These are phyloP conservation scores for Equus przewalskii DNA, from an alignment of 2,113 vertebrate species.

Conservation along the genomic window DNA sequence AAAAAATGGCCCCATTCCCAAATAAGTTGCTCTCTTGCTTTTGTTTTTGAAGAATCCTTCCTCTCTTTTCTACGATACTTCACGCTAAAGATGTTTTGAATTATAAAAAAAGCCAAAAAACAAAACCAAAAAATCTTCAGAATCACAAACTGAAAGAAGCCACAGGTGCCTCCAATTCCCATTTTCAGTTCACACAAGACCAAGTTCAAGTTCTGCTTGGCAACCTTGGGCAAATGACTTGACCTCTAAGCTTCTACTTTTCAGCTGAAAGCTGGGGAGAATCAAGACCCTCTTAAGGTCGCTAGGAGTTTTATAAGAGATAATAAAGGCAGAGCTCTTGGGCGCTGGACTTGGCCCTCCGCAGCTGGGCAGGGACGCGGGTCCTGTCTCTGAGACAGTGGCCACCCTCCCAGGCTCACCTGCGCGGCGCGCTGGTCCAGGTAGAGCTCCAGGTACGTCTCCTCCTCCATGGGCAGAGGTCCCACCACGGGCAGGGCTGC, in stretches of 20 bases:
- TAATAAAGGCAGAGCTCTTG: not conserved
- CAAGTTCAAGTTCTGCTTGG: not conserved
- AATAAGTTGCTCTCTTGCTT: not conserved
- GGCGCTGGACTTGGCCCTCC: not conserved
- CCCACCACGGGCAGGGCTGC: not conserved
- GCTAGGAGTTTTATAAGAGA: not conserved
- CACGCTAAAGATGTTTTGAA: not conserved
- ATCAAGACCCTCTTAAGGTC: not conserved
- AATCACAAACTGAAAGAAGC: not conserved
- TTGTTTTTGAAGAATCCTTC: not conserved
- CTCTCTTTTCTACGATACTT: not conserved
- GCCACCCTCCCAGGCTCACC: slow-evolving; percentile 63
- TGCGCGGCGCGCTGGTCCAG: slow-evolving; percentile 88
- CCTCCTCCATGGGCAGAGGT: slow-evolving; percentile 84
- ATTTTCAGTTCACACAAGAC: not conserved
- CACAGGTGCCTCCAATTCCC: not conserved
- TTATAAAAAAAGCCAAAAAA: too few species aligned
- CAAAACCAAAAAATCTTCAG: not conserved
- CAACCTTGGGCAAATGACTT: not conserved
- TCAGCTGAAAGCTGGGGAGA: not conserved
- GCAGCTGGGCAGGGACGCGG: rapidly evolving
- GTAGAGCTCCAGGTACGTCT: slow-evolving; percentile 89
- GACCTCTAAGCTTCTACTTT: not conserved
- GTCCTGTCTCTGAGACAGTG: not conserved
- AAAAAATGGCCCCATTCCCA: not conserved